A percentile compares a stretch with the other conserved stretches of the same genome.
phyloP scores from a whole-genome alignment of 1,140 invertebrate genomes.

The Neuroterus valhalla region DNA sequence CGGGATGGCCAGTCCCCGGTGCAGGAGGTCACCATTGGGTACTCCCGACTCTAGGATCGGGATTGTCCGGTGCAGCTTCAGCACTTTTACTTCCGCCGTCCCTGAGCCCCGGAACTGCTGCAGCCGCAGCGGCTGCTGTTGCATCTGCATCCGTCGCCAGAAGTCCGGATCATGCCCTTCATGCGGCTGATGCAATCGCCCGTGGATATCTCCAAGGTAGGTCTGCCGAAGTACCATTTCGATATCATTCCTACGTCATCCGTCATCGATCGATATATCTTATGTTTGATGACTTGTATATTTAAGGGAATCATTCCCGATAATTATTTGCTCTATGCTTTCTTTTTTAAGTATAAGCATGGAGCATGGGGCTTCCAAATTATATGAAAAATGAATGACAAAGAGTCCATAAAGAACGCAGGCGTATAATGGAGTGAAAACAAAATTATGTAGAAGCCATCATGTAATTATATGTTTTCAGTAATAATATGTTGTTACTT shows the following conservation, averaged over 20 bases:
- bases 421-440: no score
- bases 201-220: constrained; percentile 76
- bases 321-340: not conserved
- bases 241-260: not conserved
- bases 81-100: constrained; percentile 73
- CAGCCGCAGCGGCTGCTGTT: constrained; percentile 72
- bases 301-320: no score
- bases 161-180: constrained; percentile 73
- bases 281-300: not conserved
- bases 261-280: not conserved
- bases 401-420: no score
- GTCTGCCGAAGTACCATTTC: not conserved
- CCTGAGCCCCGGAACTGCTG: constrained; percentile 72
- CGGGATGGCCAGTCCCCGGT: constrained; percentile 68
- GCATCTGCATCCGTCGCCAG: constrained; percentile 71
- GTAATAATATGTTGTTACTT: no score
- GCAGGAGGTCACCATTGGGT: constrained; percentile 72
- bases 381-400: not conserved
- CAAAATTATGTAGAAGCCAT: no score
- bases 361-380: no score
- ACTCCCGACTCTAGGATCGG: constrained; percentile 70
- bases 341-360: not conserved
- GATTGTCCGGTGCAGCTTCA: constrained; percentile 72
- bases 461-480: no score
- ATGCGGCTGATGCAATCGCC: constrained; percentile 75